phyloP scores from a whole-genome alignment of 2,888 invertebrate species.

The Lamellibrachia columna region DNA sequence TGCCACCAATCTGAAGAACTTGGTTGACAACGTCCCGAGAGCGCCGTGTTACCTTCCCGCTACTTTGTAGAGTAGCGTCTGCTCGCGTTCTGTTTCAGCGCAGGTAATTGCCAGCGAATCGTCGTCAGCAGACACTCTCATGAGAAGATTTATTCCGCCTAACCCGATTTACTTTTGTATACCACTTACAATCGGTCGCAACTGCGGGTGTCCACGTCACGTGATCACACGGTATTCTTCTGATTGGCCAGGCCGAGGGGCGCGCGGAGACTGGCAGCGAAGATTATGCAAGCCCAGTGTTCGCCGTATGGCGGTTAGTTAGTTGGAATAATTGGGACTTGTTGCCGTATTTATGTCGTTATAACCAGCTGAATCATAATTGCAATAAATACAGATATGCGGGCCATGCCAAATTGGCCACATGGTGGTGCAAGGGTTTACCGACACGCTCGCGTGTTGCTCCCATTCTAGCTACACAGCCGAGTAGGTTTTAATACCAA shows the following conservation, averaged over 20 bases:
- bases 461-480: background rate
- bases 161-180: slow-evolving; percentile 16
- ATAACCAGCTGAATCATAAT: slow-evolving; percentile 7
- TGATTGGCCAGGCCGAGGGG: background rate
- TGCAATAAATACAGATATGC: slow-evolving; percentile 11
- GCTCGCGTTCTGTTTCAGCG: background rate
- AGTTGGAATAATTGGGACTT: slow-evolving; percentile 16
- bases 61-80: background rate
- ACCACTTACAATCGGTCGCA: slow-evolving; percentile 12
- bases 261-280: background rate
- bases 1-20: background rate
- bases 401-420: background rate
- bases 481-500: too few relatives aligned
- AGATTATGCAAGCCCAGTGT: background rate
- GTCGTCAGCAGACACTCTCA: slow-evolving; percentile 16
- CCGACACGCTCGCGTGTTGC: background rate
- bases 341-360: background rate
- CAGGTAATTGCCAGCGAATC: background rate
- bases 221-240: background rate
- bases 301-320: background rate
- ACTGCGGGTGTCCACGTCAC: slow-evolving; percentile 16
- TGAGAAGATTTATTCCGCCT: background rate
- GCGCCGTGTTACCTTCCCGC: background rate
- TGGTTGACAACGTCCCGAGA: background rate
- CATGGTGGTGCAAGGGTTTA: background rate